These are phyloP conservation scores for Drosophila recens DNA, from an alignment of 2,888 invertebrate species.

Conservation along the genomic window DNA sequence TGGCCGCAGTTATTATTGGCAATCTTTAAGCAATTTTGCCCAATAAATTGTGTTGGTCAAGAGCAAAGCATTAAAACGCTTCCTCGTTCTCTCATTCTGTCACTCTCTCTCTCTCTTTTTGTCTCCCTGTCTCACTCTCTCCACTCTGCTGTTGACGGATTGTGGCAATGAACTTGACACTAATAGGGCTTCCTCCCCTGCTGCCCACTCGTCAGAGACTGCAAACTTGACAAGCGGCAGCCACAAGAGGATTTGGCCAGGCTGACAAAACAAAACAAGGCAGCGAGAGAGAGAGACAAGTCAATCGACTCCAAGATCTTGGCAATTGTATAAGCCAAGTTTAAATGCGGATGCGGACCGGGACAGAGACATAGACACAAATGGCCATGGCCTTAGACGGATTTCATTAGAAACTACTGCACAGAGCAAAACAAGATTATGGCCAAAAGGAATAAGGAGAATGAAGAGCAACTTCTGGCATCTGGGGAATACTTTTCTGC, in stretches of 20 bases:
- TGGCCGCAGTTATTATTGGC: conserved; percentile 20
- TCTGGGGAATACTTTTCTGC: neutral
- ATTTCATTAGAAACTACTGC: conserved; percentile 41
- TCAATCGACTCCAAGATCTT: conserved; percentile 31
- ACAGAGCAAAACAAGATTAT: conserved; percentile 7
- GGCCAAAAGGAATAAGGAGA: neutral
- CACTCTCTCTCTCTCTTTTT: neutral
- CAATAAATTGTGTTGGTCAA: conserved; percentile 34
- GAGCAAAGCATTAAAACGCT: conserved; percentile 17
- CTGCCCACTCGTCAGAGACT: conserved; percentile 36
- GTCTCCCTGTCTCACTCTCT: neutral
- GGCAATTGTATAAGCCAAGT: conserved; percentile 49
- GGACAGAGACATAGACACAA: conserved; percentile 3
- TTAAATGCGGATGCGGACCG: conserved; percentile 45
- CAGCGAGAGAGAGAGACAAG: conserved; percentile 31
- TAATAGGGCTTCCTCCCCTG: conserved; percentile 81
- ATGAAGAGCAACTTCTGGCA: neutral
- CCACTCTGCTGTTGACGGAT: conserved; percentile 55
- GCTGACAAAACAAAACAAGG: neutral
- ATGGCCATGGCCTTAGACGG: conserved; percentile 42
- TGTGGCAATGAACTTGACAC: conserved; percentile 84
- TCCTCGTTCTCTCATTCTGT: neutral
- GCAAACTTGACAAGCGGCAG: conserved; percentile 19
- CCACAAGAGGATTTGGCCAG: conserved; percentile 22
- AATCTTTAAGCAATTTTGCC: conserved; percentile 26